Evolutionary conservation across 92 coral and sea anemone species (phyloP).

Genomic region (Palythoa caribaeorum): DNA sequence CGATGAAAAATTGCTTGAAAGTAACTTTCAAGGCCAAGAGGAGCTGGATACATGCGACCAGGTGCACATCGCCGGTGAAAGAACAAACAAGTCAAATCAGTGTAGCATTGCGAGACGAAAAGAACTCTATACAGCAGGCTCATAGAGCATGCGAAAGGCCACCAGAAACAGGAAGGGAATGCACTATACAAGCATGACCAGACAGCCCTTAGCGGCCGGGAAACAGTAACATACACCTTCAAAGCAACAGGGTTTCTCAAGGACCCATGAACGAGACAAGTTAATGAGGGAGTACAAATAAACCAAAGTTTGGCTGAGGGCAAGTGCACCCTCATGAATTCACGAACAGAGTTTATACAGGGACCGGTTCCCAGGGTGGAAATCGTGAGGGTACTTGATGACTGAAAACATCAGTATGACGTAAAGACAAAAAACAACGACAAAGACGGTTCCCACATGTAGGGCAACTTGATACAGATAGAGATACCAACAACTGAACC

Average conservation of each 20-base stretch:
- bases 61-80: neutral
- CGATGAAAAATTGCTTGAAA: neutral
- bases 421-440: no score
- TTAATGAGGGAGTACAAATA: constrained; percentile 13
- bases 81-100: neutral
- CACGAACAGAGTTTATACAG: neutral
- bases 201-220: neutral
- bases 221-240: neutral
- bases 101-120: neutral
- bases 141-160: neutral
- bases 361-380: neutral
- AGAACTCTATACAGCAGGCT: neutral
- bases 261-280: neutral
- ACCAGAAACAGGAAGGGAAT: constrained; percentile 18
- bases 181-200: neutral
- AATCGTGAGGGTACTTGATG: no score
- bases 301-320: neutral
- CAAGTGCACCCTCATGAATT: neutral
- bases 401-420: no score
- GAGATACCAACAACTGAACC: no score
- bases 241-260: neutral
- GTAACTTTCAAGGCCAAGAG: neutral
- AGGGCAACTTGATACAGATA: no score
- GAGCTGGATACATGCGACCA: neutral
- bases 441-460: no score